Percentiles rank a stretch among this genome's conserved stretches.
Evolutionary conservation across 2,113 vertebrate species (phyloP).

Genomic region (Tetraodon nigroviridis): DNA sequence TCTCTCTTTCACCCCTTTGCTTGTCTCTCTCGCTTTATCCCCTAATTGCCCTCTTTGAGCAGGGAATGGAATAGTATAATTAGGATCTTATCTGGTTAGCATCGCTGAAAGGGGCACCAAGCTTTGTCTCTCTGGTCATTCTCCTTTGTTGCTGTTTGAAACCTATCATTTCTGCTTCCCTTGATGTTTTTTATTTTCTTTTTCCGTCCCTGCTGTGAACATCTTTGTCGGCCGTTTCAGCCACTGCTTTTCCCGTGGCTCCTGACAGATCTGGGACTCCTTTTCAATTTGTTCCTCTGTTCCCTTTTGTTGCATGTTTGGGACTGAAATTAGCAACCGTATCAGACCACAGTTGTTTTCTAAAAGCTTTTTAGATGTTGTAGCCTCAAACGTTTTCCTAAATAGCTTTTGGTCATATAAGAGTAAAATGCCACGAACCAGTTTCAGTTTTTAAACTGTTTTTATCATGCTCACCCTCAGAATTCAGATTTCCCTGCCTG

Average conservation of each 20-base stretch:
- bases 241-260: conserved; percentile 41
- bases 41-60: conserved; percentile 70
- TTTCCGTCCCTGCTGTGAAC: conserved; percentile 39
- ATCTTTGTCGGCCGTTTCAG: conserved; percentile 46
- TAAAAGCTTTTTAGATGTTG: background rate
- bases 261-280: conserved; percentile 61
- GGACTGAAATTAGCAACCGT: background rate
- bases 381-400: background rate
- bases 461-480: too few relatives aligned
- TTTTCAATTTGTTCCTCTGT: conserved; percentile 24
- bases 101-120: conserved; percentile 51
- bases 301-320: conserved; percentile 19
- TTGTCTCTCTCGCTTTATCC: conserved; percentile 45
- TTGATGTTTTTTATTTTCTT: conserved; percentile 41
- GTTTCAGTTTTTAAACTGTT: too few relatives aligned
- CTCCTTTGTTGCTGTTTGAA: conserved; percentile 42
- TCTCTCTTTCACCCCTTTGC: conserved; percentile 36
- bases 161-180: conserved; percentile 44
- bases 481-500: too few relatives aligned
- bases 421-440: too few relatives aligned
- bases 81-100: conserved; percentile 72
- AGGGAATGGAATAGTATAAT: conserved; percentile 70
- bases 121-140: conserved; percentile 52
- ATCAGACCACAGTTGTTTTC: background rate
- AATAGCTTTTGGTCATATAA: background rate